A percentile compares a stretch with the other conserved stretches of the same genome.
phyloP scores from a whole-genome alignment of 2,888 invertebrate species.

The Spatulosminthurus flaviceps region DNA sequence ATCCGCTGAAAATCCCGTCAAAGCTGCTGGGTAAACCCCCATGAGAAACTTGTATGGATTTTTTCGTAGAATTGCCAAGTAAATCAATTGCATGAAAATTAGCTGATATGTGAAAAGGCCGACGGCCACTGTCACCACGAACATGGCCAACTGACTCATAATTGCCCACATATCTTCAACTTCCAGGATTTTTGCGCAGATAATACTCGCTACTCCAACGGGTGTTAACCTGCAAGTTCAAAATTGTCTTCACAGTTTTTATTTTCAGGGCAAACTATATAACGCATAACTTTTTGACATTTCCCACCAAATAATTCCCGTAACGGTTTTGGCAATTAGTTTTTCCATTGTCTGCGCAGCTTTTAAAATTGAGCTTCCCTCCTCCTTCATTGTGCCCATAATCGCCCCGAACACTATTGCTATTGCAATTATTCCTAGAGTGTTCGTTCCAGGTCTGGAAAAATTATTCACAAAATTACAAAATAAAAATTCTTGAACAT shows the following conservation, averaged over 20 bases:
- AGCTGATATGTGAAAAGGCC: slow-evolving; percentile 87
- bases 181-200: slow-evolving; percentile 81
- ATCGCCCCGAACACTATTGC: slow-evolving; percentile 34
- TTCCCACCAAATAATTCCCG: slow-evolving; percentile 44
- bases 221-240: slow-evolving; percentile 82
- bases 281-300: too few species aligned
- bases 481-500: too few species aligned
- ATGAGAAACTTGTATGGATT: slow-evolving; percentile 89
- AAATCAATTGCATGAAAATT: slow-evolving; percentile 83
- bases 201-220: slow-evolving; percentile 83
- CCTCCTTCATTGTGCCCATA: slow-evolving; percentile 21
- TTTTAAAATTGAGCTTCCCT: slow-evolving; percentile 25
- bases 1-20: slow-evolving; percentile 89
- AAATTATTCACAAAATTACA: too few species aligned
- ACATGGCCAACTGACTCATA: slow-evolving; percentile 70
- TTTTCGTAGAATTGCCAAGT: slow-evolving; percentile 79
- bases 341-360: slow-evolving; percentile 21
- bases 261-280: too few species aligned
- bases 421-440: slow-evolving; percentile 44
- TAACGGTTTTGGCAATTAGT: slow-evolving; percentile 21
- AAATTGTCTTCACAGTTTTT: too few species aligned
- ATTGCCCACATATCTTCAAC: slow-evolving; percentile 74
- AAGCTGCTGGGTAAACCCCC: slow-evolving; percentile 81
- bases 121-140: slow-evolving; percentile 82
- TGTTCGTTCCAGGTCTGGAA: slow-evolving; percentile 40